Base-by-base conservation (phyloP, 2,888 invertebrate genomes). In the Dromius quadrimaculatus region DNA sequence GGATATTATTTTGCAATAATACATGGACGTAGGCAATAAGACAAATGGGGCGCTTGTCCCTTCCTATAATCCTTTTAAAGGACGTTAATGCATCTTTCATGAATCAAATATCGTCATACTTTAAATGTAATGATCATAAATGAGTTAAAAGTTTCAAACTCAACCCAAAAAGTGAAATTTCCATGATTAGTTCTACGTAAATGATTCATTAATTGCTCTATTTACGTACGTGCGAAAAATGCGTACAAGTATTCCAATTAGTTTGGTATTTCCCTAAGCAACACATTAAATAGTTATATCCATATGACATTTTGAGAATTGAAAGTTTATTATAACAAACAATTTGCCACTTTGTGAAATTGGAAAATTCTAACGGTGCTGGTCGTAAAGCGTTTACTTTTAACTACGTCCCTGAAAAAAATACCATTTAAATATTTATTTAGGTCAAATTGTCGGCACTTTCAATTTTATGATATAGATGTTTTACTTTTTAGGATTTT, bases 181-280 rank as follows among this genome's bases (percentile, higher is more conserved):
- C 15, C n/a, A 28, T 54, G 17, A 54, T 54, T 54, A 22, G 28
- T 15, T 17, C 47, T 54, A 0, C 17, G 9, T 43, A 43, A 54
- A 28, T 54, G 50, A 32, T 28, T 23, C 50, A 54, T 28, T 54
- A 54, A 54, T 54, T 54, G 50, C 28, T 54, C 50, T 54, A 54
- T 54, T 54, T 54, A 54, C 13, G 15, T 54, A 54, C 50, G 50
- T 32, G 50, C 50, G 23, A 15, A 54, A 28, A 13, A 20, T 20
- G 20, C 20, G 45, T 11, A 20, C 20, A 45, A 28, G 2, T 15
- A 54, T 54, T 54, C 28, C 13, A 54, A 54, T 54, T 28, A 54
- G 23, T 54, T 4, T 2, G 50, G 50, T 28, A 54, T 54, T 54
- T 28, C 47, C 47, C n/a, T 23, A 11, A 54, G 50, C 28, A 32